Conservation (phyloP, 2,888 invertebrate genomes). For the Dicyrtomina minuta region DNA sequence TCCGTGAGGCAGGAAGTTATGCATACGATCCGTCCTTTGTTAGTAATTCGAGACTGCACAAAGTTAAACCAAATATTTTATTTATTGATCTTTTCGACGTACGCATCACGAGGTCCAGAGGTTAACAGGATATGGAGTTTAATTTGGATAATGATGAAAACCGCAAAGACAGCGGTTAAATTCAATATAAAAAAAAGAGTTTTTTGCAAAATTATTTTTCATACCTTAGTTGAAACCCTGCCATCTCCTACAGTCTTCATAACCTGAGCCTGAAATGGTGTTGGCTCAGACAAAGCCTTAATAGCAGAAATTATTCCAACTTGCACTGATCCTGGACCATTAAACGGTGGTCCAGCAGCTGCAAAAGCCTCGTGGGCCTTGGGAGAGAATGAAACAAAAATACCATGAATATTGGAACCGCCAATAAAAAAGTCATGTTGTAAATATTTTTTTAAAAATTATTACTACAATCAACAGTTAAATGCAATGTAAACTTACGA, state of each 20-base stretch:
- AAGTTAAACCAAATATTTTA: not conserved
- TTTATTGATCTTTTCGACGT: not conserved
- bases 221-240: not conserved
- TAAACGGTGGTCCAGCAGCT: constrained; percentile 69
- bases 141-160: not conserved
- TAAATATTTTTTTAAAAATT: not conserved
- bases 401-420: too few relatives aligned
- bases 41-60: constrained; percentile 56
- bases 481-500: too few relatives aligned
- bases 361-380: constrained; percentile 81
- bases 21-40: constrained; percentile 82
- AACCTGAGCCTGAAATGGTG: constrained; percentile 20
- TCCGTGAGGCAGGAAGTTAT: constrained; percentile 87
- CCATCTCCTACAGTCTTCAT: not conserved
- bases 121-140: too few relatives aligned
- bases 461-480: too few relatives aligned
- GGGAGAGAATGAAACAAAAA: constrained; percentile 13
- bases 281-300: constrained; percentile 73
- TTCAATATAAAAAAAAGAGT: too few relatives aligned
- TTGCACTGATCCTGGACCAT: constrained; percentile 70
- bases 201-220: constrained; percentile 5
- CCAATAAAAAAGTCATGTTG: too few relatives aligned
- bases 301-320: constrained; percentile 84
- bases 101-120: too few relatives aligned
- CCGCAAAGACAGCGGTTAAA: not conserved